A percentile compares a stretch with the other conserved stretches of the same genome.
Evolutionary conservation across 2,888 invertebrate species (phyloP).

Genomic region (Neoitamus cyanurus): DNA sequence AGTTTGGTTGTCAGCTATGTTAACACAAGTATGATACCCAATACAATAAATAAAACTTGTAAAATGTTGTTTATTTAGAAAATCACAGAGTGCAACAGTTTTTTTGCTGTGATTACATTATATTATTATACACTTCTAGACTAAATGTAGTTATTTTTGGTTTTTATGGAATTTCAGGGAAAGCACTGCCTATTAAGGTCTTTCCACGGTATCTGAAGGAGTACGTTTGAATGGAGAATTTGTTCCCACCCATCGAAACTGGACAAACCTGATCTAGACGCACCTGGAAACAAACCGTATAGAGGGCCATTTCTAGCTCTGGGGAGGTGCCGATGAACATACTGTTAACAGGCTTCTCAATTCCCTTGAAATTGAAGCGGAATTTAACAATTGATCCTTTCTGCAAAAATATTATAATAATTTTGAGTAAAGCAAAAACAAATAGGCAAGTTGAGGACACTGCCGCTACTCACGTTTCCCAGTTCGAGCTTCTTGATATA

Average conservation of each 20-base stretch:
- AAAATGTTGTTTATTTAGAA: no score
- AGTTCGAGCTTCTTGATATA: conserved; percentile 78
- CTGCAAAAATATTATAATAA: conserved; percentile 64
- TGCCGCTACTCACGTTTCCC: conserved; percentile 72
- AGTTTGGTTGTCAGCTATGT: no score
- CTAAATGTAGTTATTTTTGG: not conserved
- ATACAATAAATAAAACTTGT: no score
- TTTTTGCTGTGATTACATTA: not conserved
- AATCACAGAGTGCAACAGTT: no score
- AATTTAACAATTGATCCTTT: conserved; percentile 81
- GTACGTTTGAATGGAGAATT: conserved; percentile 79
- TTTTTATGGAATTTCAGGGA: conserved; percentile 75
- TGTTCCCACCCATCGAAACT: conserved; percentile 76
- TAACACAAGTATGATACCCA: no score
- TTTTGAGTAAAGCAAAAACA: not conserved
- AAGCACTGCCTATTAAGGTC: conserved; percentile 83
- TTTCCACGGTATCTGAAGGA: conserved; percentile 81
- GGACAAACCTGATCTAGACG: conserved; percentile 81
- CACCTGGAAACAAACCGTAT: conserved; percentile 86
- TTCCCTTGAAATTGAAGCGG: conserved; percentile 77
- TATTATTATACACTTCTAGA: not conserved
- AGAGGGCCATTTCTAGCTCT: conserved; percentile 90
- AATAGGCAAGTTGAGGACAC: no score
- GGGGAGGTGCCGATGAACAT: conserved; percentile 90
- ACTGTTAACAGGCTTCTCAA: conserved; percentile 80